Percentiles rank a stretch among this genome's conserved stretches.
Evolutionary conservation across 2,113 vertebrate species (phyloP).

Genomic region (Peromyscus maniculatus): DNA sequence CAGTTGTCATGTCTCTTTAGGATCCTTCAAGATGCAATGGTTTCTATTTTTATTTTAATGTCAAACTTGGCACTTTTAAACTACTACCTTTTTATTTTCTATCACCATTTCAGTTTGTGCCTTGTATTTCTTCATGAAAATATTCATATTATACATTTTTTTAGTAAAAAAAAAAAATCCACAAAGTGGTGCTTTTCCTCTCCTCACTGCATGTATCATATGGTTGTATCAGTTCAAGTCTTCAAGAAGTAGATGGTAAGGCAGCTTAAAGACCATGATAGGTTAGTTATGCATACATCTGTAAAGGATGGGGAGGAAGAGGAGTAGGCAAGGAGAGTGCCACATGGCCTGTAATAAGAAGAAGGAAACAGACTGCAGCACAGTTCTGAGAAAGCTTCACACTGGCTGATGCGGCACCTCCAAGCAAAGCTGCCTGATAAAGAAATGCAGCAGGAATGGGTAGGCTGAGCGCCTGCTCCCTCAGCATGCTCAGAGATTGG

Average conservation of each 20-base stretch:
- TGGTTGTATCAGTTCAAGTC: not conserved
- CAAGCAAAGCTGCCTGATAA: not conserved
- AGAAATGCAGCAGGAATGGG: not conserved
- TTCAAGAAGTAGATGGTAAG: not conserved
- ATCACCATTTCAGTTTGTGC: not conserved
- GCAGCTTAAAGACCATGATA: not conserved
- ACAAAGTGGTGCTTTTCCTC: not conserved
- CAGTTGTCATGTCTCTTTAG: not conserved
- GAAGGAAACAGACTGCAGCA: not conserved
- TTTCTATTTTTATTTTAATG: not conserved
- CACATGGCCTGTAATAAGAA: not conserved
- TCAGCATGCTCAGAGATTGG: not conserved
- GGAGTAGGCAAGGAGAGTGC: not conserved
- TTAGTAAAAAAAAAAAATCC: not conserved
- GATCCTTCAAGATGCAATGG: not conserved
- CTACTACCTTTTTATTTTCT: not conserved
- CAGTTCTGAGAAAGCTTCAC: not conserved
- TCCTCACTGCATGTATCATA: not conserved
- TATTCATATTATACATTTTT: not conserved
- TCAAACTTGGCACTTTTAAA: not conserved
- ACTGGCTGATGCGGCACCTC: not conserved
- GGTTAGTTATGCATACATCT: not conserved
- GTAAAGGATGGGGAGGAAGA: not conserved
- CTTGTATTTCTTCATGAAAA: conserved; percentile 8
- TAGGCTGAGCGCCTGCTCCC: no score